Conservation (phyloP, 2,797 vertebrate species). For the Pithecia hirsuta region DNA sequence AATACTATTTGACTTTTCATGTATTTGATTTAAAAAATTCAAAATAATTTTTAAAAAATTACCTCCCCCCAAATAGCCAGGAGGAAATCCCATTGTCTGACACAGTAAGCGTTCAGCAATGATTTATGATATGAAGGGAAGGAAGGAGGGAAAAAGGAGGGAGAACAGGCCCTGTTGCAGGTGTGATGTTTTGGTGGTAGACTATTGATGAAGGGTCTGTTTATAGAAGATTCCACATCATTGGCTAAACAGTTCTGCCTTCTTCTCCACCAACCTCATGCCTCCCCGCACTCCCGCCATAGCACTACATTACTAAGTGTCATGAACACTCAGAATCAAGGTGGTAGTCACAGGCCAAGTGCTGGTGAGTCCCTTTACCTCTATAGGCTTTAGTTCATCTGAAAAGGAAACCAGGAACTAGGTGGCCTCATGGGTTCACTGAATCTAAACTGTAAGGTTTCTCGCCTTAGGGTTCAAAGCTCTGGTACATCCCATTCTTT, state of each 20-base stretch:
- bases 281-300: background rate
- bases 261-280: background rate
- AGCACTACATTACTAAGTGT: background rate
- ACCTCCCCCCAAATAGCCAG: background rate
- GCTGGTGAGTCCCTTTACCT: background rate
- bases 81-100: background rate
- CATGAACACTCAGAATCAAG: background rate
- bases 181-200: background rate
- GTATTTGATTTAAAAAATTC: slow-evolving; percentile 10
- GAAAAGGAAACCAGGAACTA: background rate
- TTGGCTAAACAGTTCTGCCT: background rate
- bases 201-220: background rate
- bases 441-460: background rate
- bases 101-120: background rate
- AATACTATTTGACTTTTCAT: background rate
- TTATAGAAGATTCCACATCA: background rate
- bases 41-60: background rate
- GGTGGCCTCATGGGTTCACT: background rate
- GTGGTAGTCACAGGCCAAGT: background rate
- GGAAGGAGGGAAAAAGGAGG: background rate
- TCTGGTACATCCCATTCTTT: background rate
- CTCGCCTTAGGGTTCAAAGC: background rate
- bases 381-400: background rate
- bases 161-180: background rate
- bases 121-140: background rate